A percentile compares a stretch with the other conserved stretches of the same genome.
These are phyloP conservation scores for Polylopha cassiicola DNA, from an alignment of 2,888 invertebrate species.

Conservation along the genomic window DNA sequence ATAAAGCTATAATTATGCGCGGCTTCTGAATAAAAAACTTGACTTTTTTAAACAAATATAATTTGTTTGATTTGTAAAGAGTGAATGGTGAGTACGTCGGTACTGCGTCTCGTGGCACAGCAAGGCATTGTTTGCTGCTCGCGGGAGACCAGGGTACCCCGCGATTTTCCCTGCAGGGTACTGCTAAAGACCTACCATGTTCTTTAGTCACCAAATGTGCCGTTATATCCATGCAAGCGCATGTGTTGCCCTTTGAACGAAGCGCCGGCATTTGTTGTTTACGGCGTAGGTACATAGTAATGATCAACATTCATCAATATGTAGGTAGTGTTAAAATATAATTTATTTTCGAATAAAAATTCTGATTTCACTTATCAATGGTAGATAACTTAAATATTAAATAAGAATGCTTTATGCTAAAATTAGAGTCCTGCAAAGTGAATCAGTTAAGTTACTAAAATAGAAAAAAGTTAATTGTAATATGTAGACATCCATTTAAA, in stretches of 20 bases:
- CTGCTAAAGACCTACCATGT: conserved; percentile 68
- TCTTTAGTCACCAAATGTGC: conserved; percentile 63
- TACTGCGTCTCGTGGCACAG: conserved; percentile 45
- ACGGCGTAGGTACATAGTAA: conserved; percentile 25
- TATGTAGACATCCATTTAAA: no score
- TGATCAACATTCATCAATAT: no score
- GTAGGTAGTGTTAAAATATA: no score
- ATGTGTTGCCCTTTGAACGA: conserved; percentile 53
- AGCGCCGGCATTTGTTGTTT: conserved; percentile 44
- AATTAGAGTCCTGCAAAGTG: no score
- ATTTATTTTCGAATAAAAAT: no score
- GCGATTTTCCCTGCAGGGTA: conserved; percentile 69
- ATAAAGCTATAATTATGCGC: conserved; percentile 17
- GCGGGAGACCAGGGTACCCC: conserved; percentile 69
- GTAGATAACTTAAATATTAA: no score
- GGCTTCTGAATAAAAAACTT: conserved; percentile 50
- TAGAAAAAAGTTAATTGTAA: no score
- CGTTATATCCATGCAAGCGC: conserved; percentile 46
- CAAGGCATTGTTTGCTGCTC: conserved; percentile 58
- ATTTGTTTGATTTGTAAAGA: conserved; percentile 75
- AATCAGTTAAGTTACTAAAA: no score
- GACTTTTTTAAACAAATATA: conserved; percentile 67
- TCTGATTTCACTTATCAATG: no score
- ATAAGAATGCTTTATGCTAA: no score
- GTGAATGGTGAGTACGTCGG: conserved; percentile 58